Evolutionary conservation across 2,888 invertebrate species (phyloP), one percentile per base, ranked within the genome.

Genomic region (Ctenicera cuprea): DNA sequence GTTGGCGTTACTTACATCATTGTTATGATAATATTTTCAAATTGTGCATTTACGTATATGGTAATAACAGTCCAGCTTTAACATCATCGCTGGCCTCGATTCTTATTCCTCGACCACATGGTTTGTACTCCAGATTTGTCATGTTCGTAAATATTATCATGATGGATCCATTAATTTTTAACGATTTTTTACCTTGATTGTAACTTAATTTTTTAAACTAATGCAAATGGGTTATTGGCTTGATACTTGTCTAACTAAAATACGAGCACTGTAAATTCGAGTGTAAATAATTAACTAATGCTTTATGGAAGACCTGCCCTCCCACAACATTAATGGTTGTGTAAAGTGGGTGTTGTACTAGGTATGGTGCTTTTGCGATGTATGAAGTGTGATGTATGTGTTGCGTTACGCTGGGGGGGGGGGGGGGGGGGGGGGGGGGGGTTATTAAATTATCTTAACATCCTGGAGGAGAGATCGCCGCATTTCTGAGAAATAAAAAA

Each of bases 1-100:
- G 37, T 59, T 59, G 59, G 54, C 30, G 54, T 54, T 30, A 54
- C 30, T 59, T 59, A 59, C 38, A 59, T 59, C 59, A 59, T 38
- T 38, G 38, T 38, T 38, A 59, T 38, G 59, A 59, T 59, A 37
- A 59, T 59, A 38, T 37, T 59, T 59, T 59, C 20, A 38, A 59
- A 59, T 37, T 59, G 38, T 59, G 37, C 59, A 59, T 59, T 38
- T 59, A 59, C 59, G 37, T 38, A 59, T 59, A 59, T 59, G 59
- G 59, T 59, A 38, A 59, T 59, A 59, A 59, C 59, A 18, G 38
- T 59, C 18, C 12, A 12, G 38, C 33, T 38, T 16, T 9, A 18
- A 16, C 38, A 59, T 59, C 38, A 38, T 20, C 30, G 37, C 12
- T 38, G 59, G 14, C 59, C 59, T 59, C 59, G 59, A 59, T 59